Conservation (phyloP, 2,888 invertebrate species). For the Periphyllus acericola region DNA sequence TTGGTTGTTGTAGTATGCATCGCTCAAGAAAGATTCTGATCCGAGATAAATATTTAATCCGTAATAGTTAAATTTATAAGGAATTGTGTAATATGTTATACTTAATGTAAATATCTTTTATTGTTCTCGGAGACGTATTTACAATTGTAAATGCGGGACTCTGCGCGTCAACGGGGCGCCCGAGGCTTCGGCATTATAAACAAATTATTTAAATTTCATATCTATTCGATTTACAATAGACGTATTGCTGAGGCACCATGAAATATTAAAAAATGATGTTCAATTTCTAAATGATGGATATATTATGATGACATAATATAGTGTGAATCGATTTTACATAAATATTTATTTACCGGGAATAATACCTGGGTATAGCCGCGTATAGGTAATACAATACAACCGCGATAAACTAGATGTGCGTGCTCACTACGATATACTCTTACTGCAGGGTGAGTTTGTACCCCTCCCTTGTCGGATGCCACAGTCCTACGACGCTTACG, state of each 20-base stretch:
- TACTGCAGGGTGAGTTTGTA: not conserved
- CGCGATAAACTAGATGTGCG: not conserved
- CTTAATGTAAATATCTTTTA: conserved; percentile 39
- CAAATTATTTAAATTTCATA: conserved; percentile 16
- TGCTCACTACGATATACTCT: not conserved
- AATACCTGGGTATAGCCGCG: not conserved
- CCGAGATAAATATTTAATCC: conserved; percentile 28
- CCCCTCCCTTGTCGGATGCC: not conserved
- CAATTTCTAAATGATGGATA: not conserved
- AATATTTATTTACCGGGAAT: not conserved
- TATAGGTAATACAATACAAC: not conserved
- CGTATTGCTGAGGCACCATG: not conserved
- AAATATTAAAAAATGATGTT: conserved; percentile 4
- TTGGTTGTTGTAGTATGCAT: not conserved
- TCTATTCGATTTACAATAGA: conserved; percentile 13
- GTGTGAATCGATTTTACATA: conserved; percentile 15
- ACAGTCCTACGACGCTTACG: not conserved
- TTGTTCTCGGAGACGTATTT: conserved; percentile 22
- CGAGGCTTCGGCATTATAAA: not conserved
- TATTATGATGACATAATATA: not conserved
- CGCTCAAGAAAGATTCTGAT: conserved; percentile 18
- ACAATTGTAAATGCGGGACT: conserved; percentile 27
- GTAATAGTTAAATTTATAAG: conserved; percentile 9
- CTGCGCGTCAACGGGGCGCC: not conserved
- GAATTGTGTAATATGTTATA: conserved; percentile 30